Evolutionary conservation across 2,113 vertebrate species (phyloP).

Genomic region (Isichthys henryi): DNA sequence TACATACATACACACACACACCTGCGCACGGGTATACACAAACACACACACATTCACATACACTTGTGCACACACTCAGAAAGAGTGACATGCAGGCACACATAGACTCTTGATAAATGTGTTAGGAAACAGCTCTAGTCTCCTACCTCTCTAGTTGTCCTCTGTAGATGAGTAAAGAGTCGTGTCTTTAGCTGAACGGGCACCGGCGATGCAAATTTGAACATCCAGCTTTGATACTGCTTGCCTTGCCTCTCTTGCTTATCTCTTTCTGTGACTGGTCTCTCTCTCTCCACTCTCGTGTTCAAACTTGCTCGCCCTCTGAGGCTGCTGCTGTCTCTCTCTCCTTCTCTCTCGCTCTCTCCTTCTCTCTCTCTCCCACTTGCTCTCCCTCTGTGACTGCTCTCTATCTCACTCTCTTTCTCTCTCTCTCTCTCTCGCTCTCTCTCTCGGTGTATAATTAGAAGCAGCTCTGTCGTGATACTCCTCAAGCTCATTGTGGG

Average conservation of each 20-base stretch:
- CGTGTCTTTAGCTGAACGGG: slow-evolving; percentile 60
- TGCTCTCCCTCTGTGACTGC: slow-evolving; percentile 34
- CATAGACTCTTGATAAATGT: background rate
- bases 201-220: slow-evolving; percentile 46
- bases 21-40: background rate
- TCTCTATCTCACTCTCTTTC: slow-evolving; percentile 18
- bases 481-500: slow-evolving; percentile 30
- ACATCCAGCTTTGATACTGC: slow-evolving; percentile 62
- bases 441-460: slow-evolving; percentile 21
- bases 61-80: slow-evolving; percentile 20
- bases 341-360: background rate
- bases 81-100: slow-evolving; percentile 13
- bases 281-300: slow-evolving; percentile 40
- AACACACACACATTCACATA: slow-evolving; percentile 21
- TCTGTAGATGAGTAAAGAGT: slow-evolving; percentile 46
- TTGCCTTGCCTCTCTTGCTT: slow-evolving; percentile 38
- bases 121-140: slow-evolving; percentile 43
- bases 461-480: slow-evolving; percentile 27
- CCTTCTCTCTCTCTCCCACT: slow-evolving; percentile 30
- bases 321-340: slow-evolving; percentile 36
- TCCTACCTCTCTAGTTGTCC: slow-evolving; percentile 62
- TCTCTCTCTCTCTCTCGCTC: slow-evolving; percentile 16
- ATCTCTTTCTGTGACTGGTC: slow-evolving; percentile 51
- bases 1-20: slow-evolving; percentile 13
- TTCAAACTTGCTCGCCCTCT: slow-evolving; percentile 25